phyloP scores from a whole-genome alignment of 2,888 invertebrate species.

The Criorhina ranunculi region DNA sequence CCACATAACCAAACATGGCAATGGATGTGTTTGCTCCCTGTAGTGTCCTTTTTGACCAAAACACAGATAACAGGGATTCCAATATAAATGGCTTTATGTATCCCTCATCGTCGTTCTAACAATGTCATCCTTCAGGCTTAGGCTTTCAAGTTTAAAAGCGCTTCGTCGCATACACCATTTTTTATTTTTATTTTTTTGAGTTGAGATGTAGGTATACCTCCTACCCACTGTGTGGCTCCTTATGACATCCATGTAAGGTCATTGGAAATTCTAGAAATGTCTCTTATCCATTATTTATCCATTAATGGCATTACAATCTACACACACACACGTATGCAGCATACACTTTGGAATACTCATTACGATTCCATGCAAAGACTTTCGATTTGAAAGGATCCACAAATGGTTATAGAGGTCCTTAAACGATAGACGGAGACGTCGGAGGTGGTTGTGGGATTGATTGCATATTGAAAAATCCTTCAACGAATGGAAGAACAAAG shows the following conservation, averaged over 20 bases:
- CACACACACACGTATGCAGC: neutral
- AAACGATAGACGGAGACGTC: neutral
- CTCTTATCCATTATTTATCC: constrained; percentile 73
- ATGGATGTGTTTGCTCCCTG: constrained; percentile 28
- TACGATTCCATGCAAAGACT: neutral
- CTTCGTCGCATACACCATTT: constrained; percentile 10
- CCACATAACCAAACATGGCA: too few relatives aligned
- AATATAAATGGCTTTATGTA: constrained; percentile 74
- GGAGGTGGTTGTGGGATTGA: neutral
- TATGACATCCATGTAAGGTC: constrained; percentile 45
- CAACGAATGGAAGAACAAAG: neutral
- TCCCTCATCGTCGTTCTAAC: constrained; percentile 53
- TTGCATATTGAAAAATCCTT: neutral
- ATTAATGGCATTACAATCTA: constrained; percentile 69
- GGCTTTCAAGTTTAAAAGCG: constrained; percentile 41
- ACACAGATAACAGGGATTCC: constrained; percentile 73
- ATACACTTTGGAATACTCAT: constrained; percentile 7
- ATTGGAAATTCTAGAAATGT: constrained; percentile 73
- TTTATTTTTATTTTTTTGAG: too few relatives aligned
- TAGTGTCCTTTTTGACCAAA: constrained; percentile 73
- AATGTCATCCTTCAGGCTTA: constrained; percentile 70
- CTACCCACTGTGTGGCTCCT: constrained; percentile 25
- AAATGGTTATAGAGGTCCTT: neutral
- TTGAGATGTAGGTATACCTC: constrained; percentile 44
- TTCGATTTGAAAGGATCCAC: constrained; percentile 1